Evolutionary conservation across 2,888 invertebrate genomes (phyloP).

Genomic region (Drosophila austrosaltans): DNA sequence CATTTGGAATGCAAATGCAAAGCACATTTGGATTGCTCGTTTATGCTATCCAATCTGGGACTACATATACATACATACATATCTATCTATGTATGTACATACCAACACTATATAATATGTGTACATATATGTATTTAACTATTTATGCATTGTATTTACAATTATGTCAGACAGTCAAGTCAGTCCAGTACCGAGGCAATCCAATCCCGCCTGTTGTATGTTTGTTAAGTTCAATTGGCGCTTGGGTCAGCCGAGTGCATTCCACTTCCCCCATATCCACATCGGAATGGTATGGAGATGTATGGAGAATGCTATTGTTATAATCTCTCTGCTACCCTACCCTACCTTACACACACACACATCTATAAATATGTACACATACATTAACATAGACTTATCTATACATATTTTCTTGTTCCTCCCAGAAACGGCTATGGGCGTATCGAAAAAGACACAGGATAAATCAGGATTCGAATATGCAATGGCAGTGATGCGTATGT

Average conservation of each 20-base stretch:
- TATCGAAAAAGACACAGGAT: slow-evolving; percentile 91
- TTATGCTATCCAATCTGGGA: neutral
- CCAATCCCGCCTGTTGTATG: slow-evolving; percentile 53
- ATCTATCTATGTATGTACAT: too few species aligned
- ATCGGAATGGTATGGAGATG: slow-evolving; percentile 7
- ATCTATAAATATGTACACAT: neutral
- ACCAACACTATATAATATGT: too few species aligned
- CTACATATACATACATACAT: neutral
- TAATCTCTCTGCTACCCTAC: slow-evolving; percentile 16
- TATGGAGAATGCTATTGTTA: slow-evolving; percentile 18
- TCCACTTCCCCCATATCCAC: slow-evolving; percentile 56
- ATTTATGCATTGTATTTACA: slow-evolving; percentile 26
- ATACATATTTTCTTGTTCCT: slow-evolving; percentile 8
- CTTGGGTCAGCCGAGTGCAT: slow-evolving; percentile 75
- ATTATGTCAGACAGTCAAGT: slow-evolving; percentile 15
- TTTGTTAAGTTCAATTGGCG: slow-evolving; percentile 72
- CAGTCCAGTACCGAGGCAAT: slow-evolving; percentile 11
- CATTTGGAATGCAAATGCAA: slow-evolving; percentile 7
- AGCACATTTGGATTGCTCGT: slow-evolving; percentile 3
- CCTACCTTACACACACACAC: neutral
- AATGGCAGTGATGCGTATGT: slow-evolving; percentile 95
- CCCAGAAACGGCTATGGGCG: slow-evolving; percentile 94
- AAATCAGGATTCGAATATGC: slow-evolving; percentile 93
- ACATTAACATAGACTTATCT: neutral
- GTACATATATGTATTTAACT: neutral